phyloP scores from a whole-genome alignment of 2,113 vertebrate species.

The Echinops telfairi region DNA sequence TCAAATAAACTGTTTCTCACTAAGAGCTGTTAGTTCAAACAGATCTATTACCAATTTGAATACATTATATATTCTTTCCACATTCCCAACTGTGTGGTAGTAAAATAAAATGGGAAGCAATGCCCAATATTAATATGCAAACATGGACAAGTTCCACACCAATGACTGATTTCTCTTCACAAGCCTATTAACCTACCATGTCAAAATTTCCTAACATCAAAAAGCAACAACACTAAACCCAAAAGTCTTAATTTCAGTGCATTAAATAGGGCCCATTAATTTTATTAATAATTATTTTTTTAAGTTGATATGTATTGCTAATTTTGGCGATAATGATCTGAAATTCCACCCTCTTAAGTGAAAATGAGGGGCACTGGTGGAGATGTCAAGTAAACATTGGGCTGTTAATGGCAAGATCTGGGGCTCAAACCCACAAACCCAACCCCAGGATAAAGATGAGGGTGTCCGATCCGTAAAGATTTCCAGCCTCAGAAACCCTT shows the following conservation, averaged over 20 bases:
- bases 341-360: neutral
- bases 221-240: neutral
- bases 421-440: too few relatives aligned
- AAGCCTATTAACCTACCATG: neutral
- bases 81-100: neutral
- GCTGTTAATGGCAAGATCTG: too few relatives aligned
- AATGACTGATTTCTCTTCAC: constrained; percentile 16
- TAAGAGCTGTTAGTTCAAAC: neutral
- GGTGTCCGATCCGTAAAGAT: too few relatives aligned
- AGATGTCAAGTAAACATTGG: too few relatives aligned
- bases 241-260: neutral
- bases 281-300: neutral
- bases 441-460: too few relatives aligned
- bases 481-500: too few relatives aligned
- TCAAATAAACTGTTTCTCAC: neutral
- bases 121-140: neutral
- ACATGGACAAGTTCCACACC: neutral
- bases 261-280: neutral
- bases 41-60: constrained; percentile 23
- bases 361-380: neutral
- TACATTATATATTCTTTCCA: constrained; percentile 40
- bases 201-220: constrained; percentile 5
- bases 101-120: constrained; percentile 53
- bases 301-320: neutral
- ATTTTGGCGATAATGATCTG: neutral